These are phyloP conservation scores for Sitobion miscanthi DNA, from an alignment of 1,140 invertebrate species.

Conservation along the genomic window DNA sequence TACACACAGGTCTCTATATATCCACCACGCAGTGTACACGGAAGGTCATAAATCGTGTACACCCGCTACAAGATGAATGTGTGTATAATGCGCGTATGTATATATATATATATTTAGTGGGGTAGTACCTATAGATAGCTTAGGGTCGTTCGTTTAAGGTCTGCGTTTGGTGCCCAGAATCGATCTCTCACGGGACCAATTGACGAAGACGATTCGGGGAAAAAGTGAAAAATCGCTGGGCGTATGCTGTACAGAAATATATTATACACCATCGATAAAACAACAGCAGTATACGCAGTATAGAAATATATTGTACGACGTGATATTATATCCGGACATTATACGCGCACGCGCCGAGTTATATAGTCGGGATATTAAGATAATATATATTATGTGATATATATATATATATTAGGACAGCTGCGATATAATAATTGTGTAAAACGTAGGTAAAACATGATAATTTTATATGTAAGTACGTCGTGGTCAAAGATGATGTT, in stretches of 20 bases:
- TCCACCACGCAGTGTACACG: background rate
- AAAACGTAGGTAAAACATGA: background rate
- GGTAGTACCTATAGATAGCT: background rate
- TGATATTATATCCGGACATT: background rate
- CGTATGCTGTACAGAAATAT: background rate
- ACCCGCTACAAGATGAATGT: constrained; percentile 47
- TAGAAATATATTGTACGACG: background rate
- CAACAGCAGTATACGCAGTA: background rate
- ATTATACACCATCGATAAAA: background rate
- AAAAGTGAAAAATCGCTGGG: constrained; percentile 54
- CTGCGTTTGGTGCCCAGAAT: background rate
- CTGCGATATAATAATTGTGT: background rate
- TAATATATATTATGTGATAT: background rate
- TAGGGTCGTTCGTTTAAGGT: constrained; percentile 35
- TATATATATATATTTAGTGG: background rate
- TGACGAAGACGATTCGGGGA: constrained; percentile 22
- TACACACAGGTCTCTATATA: background rate
- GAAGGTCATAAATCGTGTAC: constrained; percentile 34
- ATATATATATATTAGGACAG: background rate
- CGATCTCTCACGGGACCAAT: constrained; percentile 35
- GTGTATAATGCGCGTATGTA: background rate
- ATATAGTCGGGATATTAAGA: background rate
- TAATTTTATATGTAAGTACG: background rate
- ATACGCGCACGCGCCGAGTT: background rate
- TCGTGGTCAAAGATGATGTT: background rate